These are phyloP conservation scores for Xestia c-nigrum DNA, from an alignment of 2,888 invertebrate species.

Conservation along the genomic window DNA sequence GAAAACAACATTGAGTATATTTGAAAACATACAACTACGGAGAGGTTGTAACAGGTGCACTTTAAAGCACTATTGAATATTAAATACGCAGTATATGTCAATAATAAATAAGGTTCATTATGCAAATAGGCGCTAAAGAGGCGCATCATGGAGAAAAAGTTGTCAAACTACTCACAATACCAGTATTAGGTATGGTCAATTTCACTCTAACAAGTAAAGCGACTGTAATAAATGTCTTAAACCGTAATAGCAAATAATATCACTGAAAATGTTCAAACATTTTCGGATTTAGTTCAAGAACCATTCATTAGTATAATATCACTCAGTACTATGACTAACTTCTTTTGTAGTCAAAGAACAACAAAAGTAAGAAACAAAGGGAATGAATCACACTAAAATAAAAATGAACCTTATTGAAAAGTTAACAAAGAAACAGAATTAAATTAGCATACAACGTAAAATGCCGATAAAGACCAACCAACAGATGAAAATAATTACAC, in stretches of 20 bases:
- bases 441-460: slow-evolving; percentile 18
- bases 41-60: slow-evolving; percentile 36
- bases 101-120: slow-evolving; percentile 53
- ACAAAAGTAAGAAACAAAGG: slow-evolving; percentile 14
- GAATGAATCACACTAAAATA: slow-evolving; percentile 15
- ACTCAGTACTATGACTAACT: neutral
- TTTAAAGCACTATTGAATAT: slow-evolving; percentile 56
- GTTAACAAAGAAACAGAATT: slow-evolving; percentile 13
- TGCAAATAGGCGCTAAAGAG: slow-evolving; percentile 49
- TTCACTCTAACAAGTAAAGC: slow-evolving; percentile 21
- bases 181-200: slow-evolving; percentile 22
- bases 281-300: neutral
- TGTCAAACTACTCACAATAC: slow-evolving; percentile 22
- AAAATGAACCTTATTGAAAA: slow-evolving; percentile 10
- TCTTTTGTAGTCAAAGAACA: neutral
- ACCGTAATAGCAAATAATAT: slow-evolving; percentile 3
- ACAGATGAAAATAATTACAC: slow-evolving; percentile 33
- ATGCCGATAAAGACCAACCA: slow-evolving; percentile 8
- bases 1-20: slow-evolving; percentile 65
- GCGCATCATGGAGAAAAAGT: slow-evolving; percentile 48
- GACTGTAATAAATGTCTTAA: no score
- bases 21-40: slow-evolving; percentile 46
- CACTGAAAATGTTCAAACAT: neutral
- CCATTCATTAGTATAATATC: neutral
- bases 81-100: slow-evolving; percentile 53